Evolutionary conservation across 2,113 vertebrate species (phyloP).

Genomic region (Neogale vison): DNA sequence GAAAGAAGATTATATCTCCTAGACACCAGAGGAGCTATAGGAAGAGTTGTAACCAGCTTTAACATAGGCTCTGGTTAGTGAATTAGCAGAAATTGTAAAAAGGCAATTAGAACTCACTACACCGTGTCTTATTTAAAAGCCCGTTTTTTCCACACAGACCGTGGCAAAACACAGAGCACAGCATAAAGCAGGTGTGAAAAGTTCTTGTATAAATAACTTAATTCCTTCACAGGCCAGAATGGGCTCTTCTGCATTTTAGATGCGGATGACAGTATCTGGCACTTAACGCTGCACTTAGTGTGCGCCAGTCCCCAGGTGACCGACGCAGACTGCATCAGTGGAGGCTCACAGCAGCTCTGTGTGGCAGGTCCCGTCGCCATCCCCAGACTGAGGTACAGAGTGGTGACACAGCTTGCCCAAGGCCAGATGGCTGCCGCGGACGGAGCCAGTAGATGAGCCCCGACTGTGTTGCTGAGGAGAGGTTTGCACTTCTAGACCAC

Average conservation of each 20-base stretch:
- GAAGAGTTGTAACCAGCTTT: background rate
- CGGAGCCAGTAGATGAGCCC: background rate
- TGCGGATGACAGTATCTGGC: background rate
- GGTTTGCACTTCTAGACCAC: background rate
- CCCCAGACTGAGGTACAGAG: background rate
- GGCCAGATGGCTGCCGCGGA: background rate
- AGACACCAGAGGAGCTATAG: background rate
- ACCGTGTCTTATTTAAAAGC: background rate
- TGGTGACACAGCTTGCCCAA: background rate
- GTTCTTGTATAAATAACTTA: background rate
- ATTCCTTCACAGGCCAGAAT: background rate
- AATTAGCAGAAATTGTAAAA: background rate
- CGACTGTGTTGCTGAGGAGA: background rate
- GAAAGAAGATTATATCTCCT: background rate
- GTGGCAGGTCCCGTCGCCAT: background rate
- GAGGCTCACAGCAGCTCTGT: background rate
- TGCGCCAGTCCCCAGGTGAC: background rate
- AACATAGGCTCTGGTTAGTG: background rate
- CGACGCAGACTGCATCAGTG: rapidly evolving
- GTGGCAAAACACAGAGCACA: background rate
- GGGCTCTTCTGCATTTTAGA: background rate
- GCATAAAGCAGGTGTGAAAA: background rate
- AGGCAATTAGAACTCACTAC: background rate
- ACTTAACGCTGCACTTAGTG: background rate
- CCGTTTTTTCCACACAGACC: background rate